Base-by-base conservation (phyloP, 2,888 invertebrate genomes). In the Tricholauxania praeusta region DNA sequence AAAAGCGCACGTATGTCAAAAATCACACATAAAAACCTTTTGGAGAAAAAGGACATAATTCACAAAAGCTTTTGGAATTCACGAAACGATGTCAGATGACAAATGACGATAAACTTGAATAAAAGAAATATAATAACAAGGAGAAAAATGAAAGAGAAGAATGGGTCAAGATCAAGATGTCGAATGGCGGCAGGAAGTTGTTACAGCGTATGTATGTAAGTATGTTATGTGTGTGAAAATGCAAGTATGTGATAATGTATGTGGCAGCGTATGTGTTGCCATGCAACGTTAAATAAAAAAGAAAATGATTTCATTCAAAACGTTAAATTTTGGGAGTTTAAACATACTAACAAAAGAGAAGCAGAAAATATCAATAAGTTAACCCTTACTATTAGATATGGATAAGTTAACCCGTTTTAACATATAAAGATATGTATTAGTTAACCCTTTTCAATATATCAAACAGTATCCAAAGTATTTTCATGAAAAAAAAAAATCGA, bases 1-100 rank as follows among this genome's bases (percentile, higher is more conserved):
- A 69, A 66, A 71, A 51, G 12, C 64, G 55, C 67, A 67, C 64
- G 52, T 71, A 51, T 19, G 52, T 53, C 72, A 73, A 72, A 59
- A 72, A 60, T 53, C 62, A 55, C 51, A 69, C 7, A 55, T 17
- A 19, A 65, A 17, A 49, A 68, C 64, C 57, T 72, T 72, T 72
- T 68, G 39, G 10, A 10, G 3, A 39, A 39, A 39, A 28, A 52
- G 70, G 59, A 52, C 74, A 74, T 77, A 76, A 77, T 76, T 75
- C 76, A 76, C 62, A 62, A 76, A 74, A 76, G 73, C 73, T 74
- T 72, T 72, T 71, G n/a, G 60, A 57, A 75, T 66, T 74, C 77
- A 77, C 77, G 77, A 76, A 70, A 60, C 71, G 53, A 59, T 60
- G 55, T 17, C 57, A 62, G 39, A 22, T 72, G 60, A 53, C 57